Evolutionary conservation across 2,113 vertebrate species (phyloP), one percentile per base, ranked within the genome.

Genomic region (Heterotilapia buettikoferi): DNA sequence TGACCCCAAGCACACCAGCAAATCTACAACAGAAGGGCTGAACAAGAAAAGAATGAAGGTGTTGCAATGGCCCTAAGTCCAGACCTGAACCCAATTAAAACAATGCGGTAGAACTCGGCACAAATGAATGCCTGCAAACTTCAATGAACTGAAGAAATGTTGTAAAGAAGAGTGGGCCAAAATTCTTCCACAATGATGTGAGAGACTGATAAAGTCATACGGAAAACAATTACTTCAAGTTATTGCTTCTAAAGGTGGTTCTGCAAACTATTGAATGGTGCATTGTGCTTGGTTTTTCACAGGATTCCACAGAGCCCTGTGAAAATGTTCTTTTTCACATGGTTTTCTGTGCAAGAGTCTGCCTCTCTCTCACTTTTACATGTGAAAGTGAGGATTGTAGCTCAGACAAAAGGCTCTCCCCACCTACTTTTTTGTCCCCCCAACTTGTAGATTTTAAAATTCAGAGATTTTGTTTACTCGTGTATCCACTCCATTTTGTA

Each of bases 391-490:
- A 63, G 59, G 31, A 63, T n/a, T 63, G 31, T 36, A 33, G 31
- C 31, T 5, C 59, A 38, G 61, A 38, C 61, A n/a, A 66, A 19
- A 66, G 33, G 33, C 19, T 66, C 19, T 13, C 10, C 33, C 61
- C 2, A 38, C 61, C 61, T n/a, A 36, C 31, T 66, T n/a, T 19
- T 66, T 66, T 66, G 18, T 66, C 31, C 61, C 31, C 59, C 59
- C 29, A 38, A n/a, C 61, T 66, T 38, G 18, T 66, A n/a, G 31
- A 66, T 38, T 66, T 66, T 38, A 66, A 36, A 90, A 86, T 83
- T 92, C 89, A 63, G 90, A 86, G 5, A 21, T 73, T 87, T 87
- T 82, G 82, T 50, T 82, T 52, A 83, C 90, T 93, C 71, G 89
- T 92, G 88, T 56, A 53, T 88, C 80, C 79, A 54, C 26, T 90